phyloP scores from a whole-genome alignment of 1,140 invertebrate genomes.

The Atta texana region DNA sequence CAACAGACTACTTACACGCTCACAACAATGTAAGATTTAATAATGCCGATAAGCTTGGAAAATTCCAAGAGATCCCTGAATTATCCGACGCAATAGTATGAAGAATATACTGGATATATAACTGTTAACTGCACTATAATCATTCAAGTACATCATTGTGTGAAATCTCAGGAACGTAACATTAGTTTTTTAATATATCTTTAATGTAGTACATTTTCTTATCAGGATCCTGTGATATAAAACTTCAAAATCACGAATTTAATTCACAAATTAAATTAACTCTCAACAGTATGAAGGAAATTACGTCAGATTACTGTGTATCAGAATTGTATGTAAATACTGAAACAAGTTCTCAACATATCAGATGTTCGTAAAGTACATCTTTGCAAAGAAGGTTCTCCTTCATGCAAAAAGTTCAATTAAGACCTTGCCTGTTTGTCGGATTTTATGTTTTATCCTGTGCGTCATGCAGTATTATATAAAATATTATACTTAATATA shows the following conservation, averaged over 20 bases:
- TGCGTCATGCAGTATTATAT: not conserved
- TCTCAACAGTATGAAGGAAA: not conserved
- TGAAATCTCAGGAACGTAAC: constrained; percentile 4
- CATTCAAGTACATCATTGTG: constrained; percentile 1
- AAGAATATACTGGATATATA: constrained; percentile 3
- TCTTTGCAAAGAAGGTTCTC: not conserved
- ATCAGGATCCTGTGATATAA: not conserved
- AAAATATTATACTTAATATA: not conserved
- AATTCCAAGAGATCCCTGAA: constrained; percentile 38
- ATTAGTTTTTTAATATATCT: too few species aligned
- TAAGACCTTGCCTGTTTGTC: not conserved
- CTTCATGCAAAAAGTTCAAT: not conserved
- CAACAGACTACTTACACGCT: constrained; percentile 19
- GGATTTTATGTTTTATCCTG: not conserved
- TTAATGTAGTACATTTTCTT: too few species aligned
- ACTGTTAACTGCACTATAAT: constrained; percentile 13
- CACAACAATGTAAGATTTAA: constrained; percentile 57
- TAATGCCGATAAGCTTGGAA: constrained; percentile 48
- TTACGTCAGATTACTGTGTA: not conserved
- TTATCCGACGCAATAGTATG: constrained; percentile 24
- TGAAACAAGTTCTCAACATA: not conserved
- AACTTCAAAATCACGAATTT: not conserved
- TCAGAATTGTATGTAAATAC: not conserved
- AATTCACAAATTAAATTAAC: not conserved
- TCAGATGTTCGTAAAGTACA: not conserved